Evolutionary conservation across 2,797 vertebrate species (phyloP), one percentile per base, ranked within the genome.

Genomic region (Micromesistius poutassou): DNA sequence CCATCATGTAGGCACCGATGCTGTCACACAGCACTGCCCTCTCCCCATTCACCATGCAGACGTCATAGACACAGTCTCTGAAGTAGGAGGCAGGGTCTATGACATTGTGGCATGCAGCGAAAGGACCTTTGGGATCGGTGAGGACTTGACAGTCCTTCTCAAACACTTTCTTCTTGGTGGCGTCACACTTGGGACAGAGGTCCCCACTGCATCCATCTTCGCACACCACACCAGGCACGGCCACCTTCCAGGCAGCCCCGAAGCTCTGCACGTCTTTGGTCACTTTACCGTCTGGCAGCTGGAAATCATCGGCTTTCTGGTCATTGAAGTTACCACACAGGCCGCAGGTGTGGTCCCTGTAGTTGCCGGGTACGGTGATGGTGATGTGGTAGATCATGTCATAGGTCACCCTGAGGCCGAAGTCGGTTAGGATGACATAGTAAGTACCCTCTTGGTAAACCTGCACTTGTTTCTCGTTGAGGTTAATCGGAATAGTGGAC

Each of bases 321-420:
- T 35, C 76, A 72, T 91, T 88, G 68, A 86, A 91, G 81, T 89
- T 87, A 10, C 89, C 91, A 30, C 85, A 91, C n/a, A 93, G 82
- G n/a, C 91, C 90, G 0, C 77, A 81, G n/a, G 86, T 85, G 1
- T 66, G 91, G 33, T 86, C 87, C 0, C 30, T 79, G 81, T 93
- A 94, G 74, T 75, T 85, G 30, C 81, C 82, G 1, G 91, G 83
- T 16, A 91, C 87, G 0, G 78, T 89, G 38, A 93, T 62, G 0
- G 46, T 71, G 38, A 89, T 80, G 9, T 81, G 87, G 71, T 80
- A 87, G 22, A 82, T 22, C 50, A 83, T 81, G 79, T 92, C 88
- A 46, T 90, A 93, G 13, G 78, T 85, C 70, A 93, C 77, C 0
- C 12, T 73, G 28, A 94, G 84, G 40, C 89, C 91, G 38, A 88